A percentile compares a stretch with the other conserved stretches of the same genome.
phyloP scores from a whole-genome alignment of 2,797 vertebrate species.

The Nyctalus aviator region DNA sequence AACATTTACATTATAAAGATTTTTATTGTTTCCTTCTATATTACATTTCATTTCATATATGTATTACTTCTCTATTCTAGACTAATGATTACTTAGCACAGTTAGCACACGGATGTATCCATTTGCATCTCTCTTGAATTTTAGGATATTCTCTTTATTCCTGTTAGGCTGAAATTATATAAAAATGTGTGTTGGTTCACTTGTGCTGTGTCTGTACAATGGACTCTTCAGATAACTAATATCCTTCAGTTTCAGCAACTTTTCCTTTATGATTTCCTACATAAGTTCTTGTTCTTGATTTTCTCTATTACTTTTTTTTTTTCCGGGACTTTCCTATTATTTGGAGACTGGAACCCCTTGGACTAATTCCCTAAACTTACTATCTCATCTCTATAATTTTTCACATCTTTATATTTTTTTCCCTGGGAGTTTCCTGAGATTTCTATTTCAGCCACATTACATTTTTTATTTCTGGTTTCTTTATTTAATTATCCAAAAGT shows the following conservation, averaged over 20 bases:
- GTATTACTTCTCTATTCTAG: neutral
- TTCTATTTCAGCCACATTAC: neutral
- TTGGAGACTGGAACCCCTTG: neutral
- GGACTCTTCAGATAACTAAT: neutral
- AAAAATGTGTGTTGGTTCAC: neutral
- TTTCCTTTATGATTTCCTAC: neutral
- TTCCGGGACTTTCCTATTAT: neutral
- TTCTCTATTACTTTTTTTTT: neutral
- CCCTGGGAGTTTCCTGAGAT: neutral
- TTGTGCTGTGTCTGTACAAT: neutral
- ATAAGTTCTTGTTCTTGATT: neutral
- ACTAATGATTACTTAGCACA: neutral
- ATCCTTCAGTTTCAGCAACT: neutral
- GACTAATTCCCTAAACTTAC: neutral
- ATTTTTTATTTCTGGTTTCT: slow-evolving; percentile 40
- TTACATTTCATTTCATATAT: neutral
- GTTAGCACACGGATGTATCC: neutral
- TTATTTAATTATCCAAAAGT: neutral
- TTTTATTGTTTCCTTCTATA: neutral
- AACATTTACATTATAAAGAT: slow-evolving; percentile 15
- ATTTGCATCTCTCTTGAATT: neutral
- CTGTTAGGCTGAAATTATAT: neutral
- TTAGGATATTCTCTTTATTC: neutral
- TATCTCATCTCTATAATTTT: neutral
- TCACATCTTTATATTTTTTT: neutral